phyloP scores from a whole-genome alignment of 30 jellyfish, hydroid and myxozoan genomes.

The Aurelia aurita region DNA sequence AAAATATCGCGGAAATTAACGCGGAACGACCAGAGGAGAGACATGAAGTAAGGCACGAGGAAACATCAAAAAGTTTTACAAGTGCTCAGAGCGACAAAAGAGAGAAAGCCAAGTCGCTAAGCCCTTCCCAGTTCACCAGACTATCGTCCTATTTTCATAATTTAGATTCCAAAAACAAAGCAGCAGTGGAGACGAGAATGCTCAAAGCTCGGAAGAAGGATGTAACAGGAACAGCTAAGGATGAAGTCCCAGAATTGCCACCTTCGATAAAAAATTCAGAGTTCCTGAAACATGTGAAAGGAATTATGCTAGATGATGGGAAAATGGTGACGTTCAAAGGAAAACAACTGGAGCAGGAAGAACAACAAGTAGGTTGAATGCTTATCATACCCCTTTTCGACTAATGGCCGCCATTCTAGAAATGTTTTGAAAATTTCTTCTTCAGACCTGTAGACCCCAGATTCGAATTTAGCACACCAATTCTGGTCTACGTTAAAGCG shows the following conservation, averaged over 20 bases:
- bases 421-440: too few species aligned
- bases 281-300: constrained; percentile 85
- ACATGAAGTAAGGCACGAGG: neutral
- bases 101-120: constrained; percentile 23
- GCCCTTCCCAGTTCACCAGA: constrained; percentile 43
- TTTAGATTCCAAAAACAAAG: constrained; percentile 47
- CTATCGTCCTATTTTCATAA: constrained; percentile 62
- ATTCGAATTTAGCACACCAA: too few species aligned
- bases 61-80: neutral
- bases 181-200: constrained; percentile 46
- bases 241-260: constrained; percentile 86
- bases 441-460: too few species aligned
- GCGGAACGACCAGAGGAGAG: constrained; percentile 14
- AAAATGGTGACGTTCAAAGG: constrained; percentile 80
- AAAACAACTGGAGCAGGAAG: constrained; percentile 21
- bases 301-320: constrained; percentile 88
- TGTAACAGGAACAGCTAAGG: constrained; percentile 81
- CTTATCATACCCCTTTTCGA: too few species aligned
- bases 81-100: constrained; percentile 9
- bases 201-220: constrained; percentile 53
- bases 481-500: too few species aligned
- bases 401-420: too few species aligned
- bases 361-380: neutral
- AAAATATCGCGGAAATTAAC: constrained; percentile 1
- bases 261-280: constrained; percentile 71